Base-by-base conservation (phyloP, 1,140 invertebrate genomes). In the Tetramorium simillimum region DNA sequence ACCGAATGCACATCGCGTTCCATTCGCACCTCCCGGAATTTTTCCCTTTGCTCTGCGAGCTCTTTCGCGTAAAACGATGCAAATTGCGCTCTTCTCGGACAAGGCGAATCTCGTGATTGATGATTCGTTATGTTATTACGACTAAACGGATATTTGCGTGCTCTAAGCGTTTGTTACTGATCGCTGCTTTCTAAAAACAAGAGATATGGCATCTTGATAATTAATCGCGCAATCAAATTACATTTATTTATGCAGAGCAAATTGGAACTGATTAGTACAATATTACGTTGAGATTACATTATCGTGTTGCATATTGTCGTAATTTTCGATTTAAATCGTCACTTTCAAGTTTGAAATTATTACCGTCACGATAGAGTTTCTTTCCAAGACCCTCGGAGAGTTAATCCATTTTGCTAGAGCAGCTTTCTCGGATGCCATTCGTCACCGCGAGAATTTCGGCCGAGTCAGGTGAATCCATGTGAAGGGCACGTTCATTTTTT, bases 401-500 rank as follows among this genome's bases (percentile, higher is more conserved):
- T 63, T 60, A 28, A 63, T 63, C 63, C 21, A 24, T 10, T 14
- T 9, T 2, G 24, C 51, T 75, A 40, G 49, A 53, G 14, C 56
- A n/a, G 24, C 62, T 46, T 16, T 28, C 24, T 46, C 75, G 37
- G 16, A 77, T 77, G 24, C 56, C 56, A 46, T 60, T 37, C 40
- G 43, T 77, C 40, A 77, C 18, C 40, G 40, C 9, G 18, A 24
- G 24, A 77, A 33, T 24, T 24, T 33, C 18, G 16, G 24, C 1
- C n/a, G 6, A 9, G 7, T 58, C n/a, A 56, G 14, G n/a, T 43
- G 53, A 33, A 75, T 43, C 6, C 49, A 9, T 21, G 28, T 43
- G 58, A 78, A 78, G 21, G 6, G 24, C 24, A 43, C 40, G 18
- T 78, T 3, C 60, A 78, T 67, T 78, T 63, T 65, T 46, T 62